These are phyloP conservation scores for Tetrao urogallus DNA, from an alignment of 2,113 vertebrate genomes.

Conservation along the genomic window DNA sequence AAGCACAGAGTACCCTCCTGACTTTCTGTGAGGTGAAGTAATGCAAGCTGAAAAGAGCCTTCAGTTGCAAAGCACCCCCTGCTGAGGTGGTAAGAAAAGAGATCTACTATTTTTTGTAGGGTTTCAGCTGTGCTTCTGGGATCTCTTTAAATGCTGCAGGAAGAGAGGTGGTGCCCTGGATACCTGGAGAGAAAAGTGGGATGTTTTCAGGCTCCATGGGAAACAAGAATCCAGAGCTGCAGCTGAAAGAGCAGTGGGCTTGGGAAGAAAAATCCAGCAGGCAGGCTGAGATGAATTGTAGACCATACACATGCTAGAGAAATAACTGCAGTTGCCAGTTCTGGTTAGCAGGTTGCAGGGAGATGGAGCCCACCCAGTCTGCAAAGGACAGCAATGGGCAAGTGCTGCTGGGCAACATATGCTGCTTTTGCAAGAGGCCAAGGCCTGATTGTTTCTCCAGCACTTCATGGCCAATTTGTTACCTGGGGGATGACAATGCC, in stretches of 20 bases:
- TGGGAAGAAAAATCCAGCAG: neutral
- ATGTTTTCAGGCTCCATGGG: neutral
- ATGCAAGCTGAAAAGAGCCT: conserved; percentile 35
- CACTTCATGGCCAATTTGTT: neutral
- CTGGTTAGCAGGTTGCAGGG: neutral
- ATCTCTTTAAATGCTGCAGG: neutral
- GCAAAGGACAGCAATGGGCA: neutral
- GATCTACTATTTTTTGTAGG: neutral
- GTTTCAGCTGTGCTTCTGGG: neutral
- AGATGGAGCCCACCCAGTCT: conserved; percentile 25
- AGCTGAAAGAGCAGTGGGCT: neutral
- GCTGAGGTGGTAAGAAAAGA: neutral
- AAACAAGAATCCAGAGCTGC: neutral
- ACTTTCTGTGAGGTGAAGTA: conserved; percentile 62
- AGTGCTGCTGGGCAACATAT: conserved; percentile 1
- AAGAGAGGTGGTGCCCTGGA: neutral
- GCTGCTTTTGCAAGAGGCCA: conserved; percentile 24
- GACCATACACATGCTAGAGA: neutral
- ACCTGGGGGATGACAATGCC: neutral
- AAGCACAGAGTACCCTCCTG: conserved; percentile 46
- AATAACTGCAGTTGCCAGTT: neutral
- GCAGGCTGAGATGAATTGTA: neutral
- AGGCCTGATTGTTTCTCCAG: neutral
- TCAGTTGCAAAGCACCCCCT: conserved; percentile 1
- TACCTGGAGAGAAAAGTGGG: neutral